Conservation (phyloP, 2,113 vertebrate genomes). For the Gymnorhina tibicen region DNA sequence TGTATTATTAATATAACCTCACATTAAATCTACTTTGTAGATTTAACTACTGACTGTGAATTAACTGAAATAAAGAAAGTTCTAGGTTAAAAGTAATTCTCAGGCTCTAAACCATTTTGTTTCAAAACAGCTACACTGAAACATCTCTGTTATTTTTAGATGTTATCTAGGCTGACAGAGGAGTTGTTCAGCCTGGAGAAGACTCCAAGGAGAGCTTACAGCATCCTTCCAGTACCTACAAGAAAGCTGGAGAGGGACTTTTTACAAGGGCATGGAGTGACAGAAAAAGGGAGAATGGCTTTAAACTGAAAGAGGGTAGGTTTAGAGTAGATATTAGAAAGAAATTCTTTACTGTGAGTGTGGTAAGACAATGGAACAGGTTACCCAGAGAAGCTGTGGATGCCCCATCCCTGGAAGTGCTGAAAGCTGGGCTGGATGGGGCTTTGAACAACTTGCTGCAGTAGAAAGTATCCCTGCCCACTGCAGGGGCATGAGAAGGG, state of each 20-base stretch:
- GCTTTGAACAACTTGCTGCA: not conserved
- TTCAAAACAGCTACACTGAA: not conserved
- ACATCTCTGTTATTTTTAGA: not conserved
- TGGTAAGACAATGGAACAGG: not conserved
- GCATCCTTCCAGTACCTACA: not conserved
- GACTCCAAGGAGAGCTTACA: not conserved
- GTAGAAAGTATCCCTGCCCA: not conserved
- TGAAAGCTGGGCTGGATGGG: not conserved
- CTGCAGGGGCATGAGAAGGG: not conserved
- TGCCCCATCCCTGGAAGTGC: not conserved
- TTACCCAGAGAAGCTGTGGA: not conserved
- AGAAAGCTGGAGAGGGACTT: not conserved
- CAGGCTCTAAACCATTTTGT: not conserved
- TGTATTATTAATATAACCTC: not conserved
- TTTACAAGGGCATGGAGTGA: not conserved
- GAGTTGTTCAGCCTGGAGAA: not conserved
- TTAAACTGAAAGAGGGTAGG: not conserved
- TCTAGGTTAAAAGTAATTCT: not conserved
- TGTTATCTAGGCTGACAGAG: not conserved
- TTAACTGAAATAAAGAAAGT: not conserved
- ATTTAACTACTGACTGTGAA: not conserved
- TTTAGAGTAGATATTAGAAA: not conserved
- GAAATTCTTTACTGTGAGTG: not conserved
- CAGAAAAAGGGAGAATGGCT: not conserved
- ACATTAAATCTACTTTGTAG: not conserved